These are phyloP conservation scores for Porphyrio hochstetteri DNA, from an alignment of 2,113 vertebrate genomes.

Conservation along the genomic window DNA sequence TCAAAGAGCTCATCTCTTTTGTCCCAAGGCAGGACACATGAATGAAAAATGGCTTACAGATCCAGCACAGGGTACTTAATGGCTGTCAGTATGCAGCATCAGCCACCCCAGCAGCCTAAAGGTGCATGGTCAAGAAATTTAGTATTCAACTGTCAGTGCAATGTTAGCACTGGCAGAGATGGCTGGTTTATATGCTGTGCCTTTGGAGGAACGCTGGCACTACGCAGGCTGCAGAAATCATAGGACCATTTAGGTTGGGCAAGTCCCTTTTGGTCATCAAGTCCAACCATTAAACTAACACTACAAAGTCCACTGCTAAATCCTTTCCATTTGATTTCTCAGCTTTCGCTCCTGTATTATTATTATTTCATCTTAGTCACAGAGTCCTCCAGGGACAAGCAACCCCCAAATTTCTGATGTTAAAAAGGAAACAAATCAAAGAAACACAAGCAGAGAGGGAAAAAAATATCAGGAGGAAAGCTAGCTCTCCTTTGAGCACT, in stretches of 20 bases:
- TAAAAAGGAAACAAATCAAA: neutral
- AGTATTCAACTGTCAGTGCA: accelerated
- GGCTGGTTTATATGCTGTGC: neutral
- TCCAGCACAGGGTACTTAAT: neutral
- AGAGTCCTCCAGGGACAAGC: neutral
- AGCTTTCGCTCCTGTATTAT: neutral
- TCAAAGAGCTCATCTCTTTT: neutral
- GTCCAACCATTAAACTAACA: neutral
- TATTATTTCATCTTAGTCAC: constrained; percentile 24
- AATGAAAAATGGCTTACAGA: neutral
- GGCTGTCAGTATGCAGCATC: neutral
- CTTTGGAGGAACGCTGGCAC: neutral
- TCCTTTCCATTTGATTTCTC: neutral
- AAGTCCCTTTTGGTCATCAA: neutral
- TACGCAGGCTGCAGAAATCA: neutral
- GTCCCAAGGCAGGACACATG: neutral
- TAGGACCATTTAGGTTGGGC: neutral
- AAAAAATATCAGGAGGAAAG: neutral
- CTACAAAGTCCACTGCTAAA: neutral
- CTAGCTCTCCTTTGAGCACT: neutral
- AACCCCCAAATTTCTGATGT: neutral
- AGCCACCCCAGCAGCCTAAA: neutral
- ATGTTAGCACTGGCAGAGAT: neutral
- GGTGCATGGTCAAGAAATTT: neutral
- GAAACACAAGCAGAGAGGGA: neutral